These are phyloP conservation scores for Ips nitidus DNA, from an alignment of 1,140 invertebrate genomes.

Conservation along the genomic window DNA sequence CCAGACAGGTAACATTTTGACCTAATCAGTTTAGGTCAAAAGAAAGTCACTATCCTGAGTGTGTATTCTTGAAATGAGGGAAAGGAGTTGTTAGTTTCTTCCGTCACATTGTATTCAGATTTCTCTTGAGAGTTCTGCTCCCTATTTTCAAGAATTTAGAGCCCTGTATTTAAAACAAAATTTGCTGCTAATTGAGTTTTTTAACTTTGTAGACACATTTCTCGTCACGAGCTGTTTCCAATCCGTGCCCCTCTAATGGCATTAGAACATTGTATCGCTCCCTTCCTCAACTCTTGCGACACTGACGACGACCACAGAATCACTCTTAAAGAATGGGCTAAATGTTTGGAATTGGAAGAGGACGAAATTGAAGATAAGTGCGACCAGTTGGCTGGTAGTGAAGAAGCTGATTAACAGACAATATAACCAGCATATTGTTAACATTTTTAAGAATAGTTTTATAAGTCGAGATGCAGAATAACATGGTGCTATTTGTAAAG, in stretches of 20 bases:
- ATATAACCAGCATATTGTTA: too few relatives aligned
- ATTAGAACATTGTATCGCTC: constrained; percentile 91
- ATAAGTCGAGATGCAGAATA: constrained; percentile 33
- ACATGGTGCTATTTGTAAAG: constrained; percentile 37
- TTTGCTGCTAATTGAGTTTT: not conserved
- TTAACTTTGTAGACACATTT: constrained; percentile 64
- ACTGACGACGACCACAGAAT: constrained; percentile 84
- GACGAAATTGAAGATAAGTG: constrained; percentile 63
- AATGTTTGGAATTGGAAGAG: constrained; percentile 82
- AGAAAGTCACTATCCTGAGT: too few relatives aligned
- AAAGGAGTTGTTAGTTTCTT: too few relatives aligned
- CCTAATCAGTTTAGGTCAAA: not conserved
- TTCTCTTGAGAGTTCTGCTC: too few relatives aligned
- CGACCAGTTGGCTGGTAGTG: constrained; percentile 50
- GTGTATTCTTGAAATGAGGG: too few relatives aligned
- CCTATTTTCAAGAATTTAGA: too few relatives aligned
- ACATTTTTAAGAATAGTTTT: not conserved
- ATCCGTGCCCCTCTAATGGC: constrained; percentile 89
- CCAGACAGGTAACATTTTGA: constrained; percentile 66
- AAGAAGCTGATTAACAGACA: too few relatives aligned
- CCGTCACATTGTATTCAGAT: too few relatives aligned
- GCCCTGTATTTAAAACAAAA: not conserved
- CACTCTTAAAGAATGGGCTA: constrained; percentile 88
- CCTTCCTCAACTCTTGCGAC: constrained; percentile 92
- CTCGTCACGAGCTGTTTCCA: constrained; percentile 91